phyloP scores from a whole-genome alignment of 35 echinoderm and acorn worm species.

The Anneissia japonica region DNA sequence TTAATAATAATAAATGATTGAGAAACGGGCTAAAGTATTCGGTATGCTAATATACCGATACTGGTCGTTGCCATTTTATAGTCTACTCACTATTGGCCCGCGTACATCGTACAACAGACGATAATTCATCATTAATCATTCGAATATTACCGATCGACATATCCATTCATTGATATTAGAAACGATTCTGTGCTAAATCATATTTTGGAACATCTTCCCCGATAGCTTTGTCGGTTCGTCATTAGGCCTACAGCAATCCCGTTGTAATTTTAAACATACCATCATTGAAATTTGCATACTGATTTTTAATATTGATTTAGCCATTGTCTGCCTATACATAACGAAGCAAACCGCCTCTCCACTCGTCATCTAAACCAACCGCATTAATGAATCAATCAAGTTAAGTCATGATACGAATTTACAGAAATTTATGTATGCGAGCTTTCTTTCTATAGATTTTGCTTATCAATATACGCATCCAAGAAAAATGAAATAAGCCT shows the following conservation, averaged over 20 bases:
- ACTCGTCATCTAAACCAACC: neutral
- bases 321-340: neutral
- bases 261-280: neutral
- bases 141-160: neutral
- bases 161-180: neutral
- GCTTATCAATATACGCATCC: too few relatives aligned
- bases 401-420: neutral
- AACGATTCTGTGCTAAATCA: neutral
- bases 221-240: neutral
- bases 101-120: neutral
- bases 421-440: neutral
- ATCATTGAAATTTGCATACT: constrained; percentile 2
- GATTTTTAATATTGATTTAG: neutral
- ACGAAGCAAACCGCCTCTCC: neutral
- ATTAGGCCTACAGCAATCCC: neutral
- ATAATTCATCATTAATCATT: neutral
- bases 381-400: neutral
- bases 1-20: neutral
- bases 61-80: neutral
- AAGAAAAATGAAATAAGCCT: too few relatives aligned
- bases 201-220: neutral
- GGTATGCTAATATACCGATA: neutral
- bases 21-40: neutral
- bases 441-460: neutral
- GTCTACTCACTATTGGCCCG: neutral